These are phyloP conservation scores for Chanos chanos DNA, from an alignment of 2,797 vertebrate genomes.

Conservation along the genomic window DNA sequence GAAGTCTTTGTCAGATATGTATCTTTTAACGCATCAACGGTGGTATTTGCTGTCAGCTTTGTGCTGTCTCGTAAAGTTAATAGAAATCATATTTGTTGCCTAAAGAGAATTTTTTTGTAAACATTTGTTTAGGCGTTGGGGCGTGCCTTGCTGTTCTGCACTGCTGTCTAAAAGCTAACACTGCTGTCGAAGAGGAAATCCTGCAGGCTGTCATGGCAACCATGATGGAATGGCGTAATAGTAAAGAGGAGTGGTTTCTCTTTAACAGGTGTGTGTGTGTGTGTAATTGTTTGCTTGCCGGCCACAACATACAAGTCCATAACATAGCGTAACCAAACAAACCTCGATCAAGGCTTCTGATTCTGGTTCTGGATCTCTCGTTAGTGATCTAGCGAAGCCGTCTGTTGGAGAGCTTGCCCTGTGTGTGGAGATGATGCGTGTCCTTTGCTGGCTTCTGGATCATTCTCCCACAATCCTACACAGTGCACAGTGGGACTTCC, in stretches of 20 bases:
- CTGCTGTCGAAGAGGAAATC: conserved; percentile 74
- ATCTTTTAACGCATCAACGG: too few species aligned
- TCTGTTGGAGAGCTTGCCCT: conserved; percentile 76
- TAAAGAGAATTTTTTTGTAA: too few species aligned
- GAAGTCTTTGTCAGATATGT: too few species aligned
- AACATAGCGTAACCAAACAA: too few species aligned
- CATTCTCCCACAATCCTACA: conserved; percentile 66
- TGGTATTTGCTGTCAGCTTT: too few species aligned
- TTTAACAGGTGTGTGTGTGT: conserved; percentile 78
- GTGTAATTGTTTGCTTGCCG: conserved; percentile 1
- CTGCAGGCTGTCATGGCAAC: conserved; percentile 80
- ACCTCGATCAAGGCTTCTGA: too few species aligned
- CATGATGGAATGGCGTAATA: conserved; percentile 85
- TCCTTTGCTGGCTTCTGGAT: conserved; percentile 80
- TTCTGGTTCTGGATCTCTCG: conserved; percentile 42
- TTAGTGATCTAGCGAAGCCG: conserved; percentile 79
- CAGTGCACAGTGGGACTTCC: conserved; percentile 88
- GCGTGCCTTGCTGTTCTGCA: conserved; percentile 85
- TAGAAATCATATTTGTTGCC: too few species aligned
- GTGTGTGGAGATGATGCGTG: conserved; percentile 88
- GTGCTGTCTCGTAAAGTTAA: too few species aligned
- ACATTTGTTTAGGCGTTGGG: conserved; percentile 88
- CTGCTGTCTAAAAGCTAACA: conserved; percentile 77
- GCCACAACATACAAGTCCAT: too few species aligned
- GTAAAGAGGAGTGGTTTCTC: conserved; percentile 86